Evolutionary conservation across 2,797 vertebrate genomes (phyloP), one percentile per base, ranked within the genome.

Genomic region (Chelon labrosus): DNA sequence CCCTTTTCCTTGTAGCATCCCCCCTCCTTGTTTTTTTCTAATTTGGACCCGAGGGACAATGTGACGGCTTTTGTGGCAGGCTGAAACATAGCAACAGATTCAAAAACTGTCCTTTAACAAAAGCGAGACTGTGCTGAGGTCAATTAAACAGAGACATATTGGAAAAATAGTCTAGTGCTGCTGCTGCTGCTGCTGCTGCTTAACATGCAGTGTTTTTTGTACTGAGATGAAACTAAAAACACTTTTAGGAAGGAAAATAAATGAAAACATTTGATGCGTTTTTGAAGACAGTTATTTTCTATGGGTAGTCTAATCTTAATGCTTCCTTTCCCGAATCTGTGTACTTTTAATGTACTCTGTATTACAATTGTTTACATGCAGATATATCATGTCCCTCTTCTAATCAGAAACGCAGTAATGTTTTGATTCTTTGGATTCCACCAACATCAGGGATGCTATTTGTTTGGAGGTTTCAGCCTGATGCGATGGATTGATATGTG

Each of bases 1-100:
- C 52, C 35, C 54, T 19, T 54, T 27, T 70, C 54, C 41, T 60
- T 50, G 14, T 50, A 38, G 51, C 5, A 35, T 14, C 27, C 44
- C 19, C 20, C 14, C 47, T 47, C 16, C 17, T 17, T 19, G n/a
- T 7, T 47, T 19, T 47, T 10, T 19, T 47, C n/a, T 47, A 1
- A 47, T 47, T 47, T 49, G 46, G n/a, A 49, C 46, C 10, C n/a
- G 8, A 10, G 6, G 46, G 35, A 52, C 37, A 1, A 7, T 27
- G 16, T 27, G 25, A 42, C 31, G 27, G 52, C 16, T 67, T 58
- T 62, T 12, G 10, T 0, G 7, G 16, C 37, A 35, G 39, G 12
- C 12, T 11, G 39, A 55, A 13, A 63, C 49, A 58, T 49, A 19
- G 13, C 10, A 27, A 12, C 39, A 31, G n/a, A 20, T 50, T 54